Percentiles rank a stretch among this genome's conserved stretches.
Evolutionary conservation across 2,888 invertebrate genomes (phyloP).

Genomic region (Nezara viridula): DNA sequence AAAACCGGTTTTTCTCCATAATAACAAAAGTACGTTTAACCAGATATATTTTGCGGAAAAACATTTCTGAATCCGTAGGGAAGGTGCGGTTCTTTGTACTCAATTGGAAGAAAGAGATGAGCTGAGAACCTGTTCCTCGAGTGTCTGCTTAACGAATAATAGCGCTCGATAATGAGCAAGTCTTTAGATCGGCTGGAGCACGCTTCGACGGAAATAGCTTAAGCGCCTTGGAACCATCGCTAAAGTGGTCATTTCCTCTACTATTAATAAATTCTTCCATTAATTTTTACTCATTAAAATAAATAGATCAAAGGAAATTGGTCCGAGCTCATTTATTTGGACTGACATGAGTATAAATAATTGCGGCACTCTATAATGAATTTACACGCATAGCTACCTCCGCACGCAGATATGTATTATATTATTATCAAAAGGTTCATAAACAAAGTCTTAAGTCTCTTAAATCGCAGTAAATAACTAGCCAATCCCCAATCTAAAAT

Average conservation of each 20-base stretch:
- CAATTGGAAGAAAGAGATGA: too few species aligned
- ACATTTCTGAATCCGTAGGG: not conserved
- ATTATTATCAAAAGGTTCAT: too few species aligned
- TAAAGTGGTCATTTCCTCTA: conserved; percentile 16
- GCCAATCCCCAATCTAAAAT: too few species aligned
- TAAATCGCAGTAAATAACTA: too few species aligned
- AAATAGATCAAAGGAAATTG: conserved; percentile 6
- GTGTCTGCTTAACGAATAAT: not conserved
- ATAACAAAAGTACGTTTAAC: not conserved
- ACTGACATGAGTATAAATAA: not conserved
- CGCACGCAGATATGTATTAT: too few species aligned
- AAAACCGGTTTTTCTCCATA: not conserved
- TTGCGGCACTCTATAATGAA: not conserved
- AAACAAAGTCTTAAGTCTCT: too few species aligned
- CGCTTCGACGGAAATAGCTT: not conserved
- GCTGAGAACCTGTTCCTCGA: not conserved
- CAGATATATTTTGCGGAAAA: not conserved
- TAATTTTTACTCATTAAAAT: conserved; percentile 2
- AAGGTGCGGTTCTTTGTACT: not conserved
- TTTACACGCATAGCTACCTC: too few species aligned
- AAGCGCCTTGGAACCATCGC: not conserved
- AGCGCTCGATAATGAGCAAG: not conserved
- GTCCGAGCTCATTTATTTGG: not conserved
- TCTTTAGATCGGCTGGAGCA: not conserved
- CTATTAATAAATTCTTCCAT: not conserved